phyloP scores from a whole-genome alignment of 2,888 invertebrate genomes.

The Rotaria sp. region DNA sequence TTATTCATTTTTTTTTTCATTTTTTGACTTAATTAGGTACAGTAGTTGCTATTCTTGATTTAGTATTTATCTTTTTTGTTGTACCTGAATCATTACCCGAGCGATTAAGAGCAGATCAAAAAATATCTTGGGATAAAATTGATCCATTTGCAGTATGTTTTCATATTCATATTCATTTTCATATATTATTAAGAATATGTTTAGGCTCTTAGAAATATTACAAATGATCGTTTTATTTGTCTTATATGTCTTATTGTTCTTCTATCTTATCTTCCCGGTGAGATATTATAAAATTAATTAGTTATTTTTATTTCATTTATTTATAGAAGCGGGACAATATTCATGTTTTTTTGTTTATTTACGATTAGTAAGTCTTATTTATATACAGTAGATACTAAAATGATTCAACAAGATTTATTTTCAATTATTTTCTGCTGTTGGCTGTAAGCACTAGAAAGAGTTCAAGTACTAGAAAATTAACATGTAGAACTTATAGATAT shows the following conservation, averaged over 20 bases:
- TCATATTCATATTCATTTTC: not conserved
- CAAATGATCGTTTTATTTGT: constrained; percentile 86
- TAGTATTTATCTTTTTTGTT: constrained; percentile 91
- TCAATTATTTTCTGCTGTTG: too few species aligned
- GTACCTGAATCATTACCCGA: constrained; percentile 97
- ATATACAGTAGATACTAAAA: too few species aligned
- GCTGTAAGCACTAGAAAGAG: too few species aligned
- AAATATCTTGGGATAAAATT: constrained; percentile 89
- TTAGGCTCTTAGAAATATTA: constrained; percentile 74
- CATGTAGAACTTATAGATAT: too few species aligned
- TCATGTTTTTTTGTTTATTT: constrained; percentile 99
- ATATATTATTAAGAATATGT: constrained; percentile 43
- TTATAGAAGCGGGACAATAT: constrained; percentile 79
- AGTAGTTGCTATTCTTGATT: constrained; percentile 83
- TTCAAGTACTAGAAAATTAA: too few species aligned
- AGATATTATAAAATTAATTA: not conserved
- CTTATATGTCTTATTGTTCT: constrained; percentile 95
- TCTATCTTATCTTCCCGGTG: constrained; percentile 78
- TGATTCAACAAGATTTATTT: too few species aligned
- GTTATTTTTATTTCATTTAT: not conserved
- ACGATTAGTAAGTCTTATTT: constrained; percentile 63
- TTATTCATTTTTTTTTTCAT: not conserved
- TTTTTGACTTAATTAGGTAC: constrained; percentile 66
- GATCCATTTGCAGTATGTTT: constrained; percentile 80
- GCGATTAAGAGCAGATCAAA: constrained; percentile 68